These are phyloP conservation scores for Sterrhoptilus dennistouni DNA, from an alignment of 2,113 vertebrate species.

Conservation along the genomic window DNA sequence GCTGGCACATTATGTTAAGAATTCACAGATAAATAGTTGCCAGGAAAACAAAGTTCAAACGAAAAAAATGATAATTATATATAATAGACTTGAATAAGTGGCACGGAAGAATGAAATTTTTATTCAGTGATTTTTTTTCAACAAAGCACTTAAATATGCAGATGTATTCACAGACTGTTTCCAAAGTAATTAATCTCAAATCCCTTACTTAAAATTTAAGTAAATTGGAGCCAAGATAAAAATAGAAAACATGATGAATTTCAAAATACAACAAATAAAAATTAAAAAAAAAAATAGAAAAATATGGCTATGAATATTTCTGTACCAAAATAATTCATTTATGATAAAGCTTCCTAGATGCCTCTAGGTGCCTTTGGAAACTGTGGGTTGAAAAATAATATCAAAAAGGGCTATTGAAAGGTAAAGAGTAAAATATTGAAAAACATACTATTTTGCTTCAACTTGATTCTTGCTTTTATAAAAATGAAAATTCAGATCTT, in stretches of 20 bases:
- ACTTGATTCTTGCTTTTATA: background rate
- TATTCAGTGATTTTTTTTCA: background rate
- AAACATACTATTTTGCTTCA: background rate
- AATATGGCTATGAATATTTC: background rate
- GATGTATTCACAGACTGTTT: background rate
- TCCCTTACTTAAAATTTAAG: background rate
- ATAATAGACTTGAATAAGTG: background rate
- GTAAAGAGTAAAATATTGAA: background rate
- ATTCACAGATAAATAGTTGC: background rate
- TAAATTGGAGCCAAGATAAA: background rate
- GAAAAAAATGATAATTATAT: background rate
- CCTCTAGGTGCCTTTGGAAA: background rate
- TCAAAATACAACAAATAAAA: background rate
- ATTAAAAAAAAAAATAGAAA: background rate
- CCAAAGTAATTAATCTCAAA: background rate
- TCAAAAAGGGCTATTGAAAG: background rate
- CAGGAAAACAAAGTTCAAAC: background rate
- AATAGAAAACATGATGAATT: background rate
- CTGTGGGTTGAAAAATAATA: background rate
- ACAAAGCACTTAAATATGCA: background rate
- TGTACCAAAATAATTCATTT: background rate
- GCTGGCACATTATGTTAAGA: background rate
- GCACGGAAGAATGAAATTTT: background rate
- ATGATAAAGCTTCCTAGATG: background rate
- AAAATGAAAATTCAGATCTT: background rate